Base-by-base conservation (phyloP, 2,797 vertebrate species). In the Liasis olivaceus region DNA sequence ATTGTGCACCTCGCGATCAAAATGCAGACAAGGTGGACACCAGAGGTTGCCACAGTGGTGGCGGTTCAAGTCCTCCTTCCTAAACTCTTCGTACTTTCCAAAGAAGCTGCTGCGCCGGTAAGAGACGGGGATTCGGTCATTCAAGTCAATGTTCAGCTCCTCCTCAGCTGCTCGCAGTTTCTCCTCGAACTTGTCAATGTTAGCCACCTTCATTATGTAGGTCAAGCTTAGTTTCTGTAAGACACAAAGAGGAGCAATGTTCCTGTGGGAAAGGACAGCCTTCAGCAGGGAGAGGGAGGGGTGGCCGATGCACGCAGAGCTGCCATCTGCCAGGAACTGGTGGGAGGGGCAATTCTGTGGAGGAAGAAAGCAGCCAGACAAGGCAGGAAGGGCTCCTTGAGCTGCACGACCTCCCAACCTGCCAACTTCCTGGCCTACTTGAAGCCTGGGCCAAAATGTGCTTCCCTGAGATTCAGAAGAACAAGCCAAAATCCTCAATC, bases 111-210 rank as follows among this genome's bases (percentile, higher is more conserved):
- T 99, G n/a, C 98, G 99, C 95, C 98, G 99, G 97, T 99, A 99
- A 36, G 98, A 98, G 87, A 99, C 98, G 0, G 98, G 99, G 92
- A 99, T 99, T 93, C 99, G 98, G 95, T 99, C 99, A 91, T 97
- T 99, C 85, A 94, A 91, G n/a, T 98, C 98, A 2, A 99, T 99
- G 64, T 98, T 98, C 94, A 99, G 98, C 93, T 99, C 98, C 2
- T 99, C 99, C 96, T 99, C 99, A 0, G 97, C 99, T 1, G 98
- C 98, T 94, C 99, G 98, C 87, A 99, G 98, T 96, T 99, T 99
- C 97, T 99, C 99, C 93, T 99, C 99, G 95, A 99, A 99, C 95
- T 98, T 99, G 97, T 99, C 99, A 1, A 99, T 99, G 95, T 99
- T 99, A 93, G 99, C 99, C 81, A 99, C 98, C 94, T 99, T 98